phyloP scores from a whole-genome alignment of 53 echinoderm and acorn worm species.

The Astropecten irregularis region DNA sequence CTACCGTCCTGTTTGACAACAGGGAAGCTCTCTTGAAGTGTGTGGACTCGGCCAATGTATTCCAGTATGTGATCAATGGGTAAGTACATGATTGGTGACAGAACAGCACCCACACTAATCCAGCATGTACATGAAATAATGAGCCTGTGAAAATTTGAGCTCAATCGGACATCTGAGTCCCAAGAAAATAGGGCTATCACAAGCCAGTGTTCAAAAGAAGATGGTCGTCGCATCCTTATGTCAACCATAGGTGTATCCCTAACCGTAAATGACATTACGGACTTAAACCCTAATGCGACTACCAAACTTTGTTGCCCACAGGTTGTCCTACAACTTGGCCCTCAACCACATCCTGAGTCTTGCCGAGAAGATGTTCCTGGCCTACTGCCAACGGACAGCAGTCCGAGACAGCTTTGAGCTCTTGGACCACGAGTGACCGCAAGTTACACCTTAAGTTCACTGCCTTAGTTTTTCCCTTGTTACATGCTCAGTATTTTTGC shows the following conservation, averaged over 20 bases:
- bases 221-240: background rate
- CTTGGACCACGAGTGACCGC: constrained; percentile 53
- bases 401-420: constrained; percentile 78
- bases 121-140: too few species aligned
- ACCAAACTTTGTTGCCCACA: too few species aligned
- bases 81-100: too few species aligned
- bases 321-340: constrained; percentile 79
- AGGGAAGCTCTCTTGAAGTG: constrained; percentile 74
- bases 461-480: too few species aligned
- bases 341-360: constrained; percentile 72
- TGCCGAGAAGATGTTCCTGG: constrained; percentile 85
- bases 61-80: constrained; percentile 91
- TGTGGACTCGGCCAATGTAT: constrained; percentile 90
- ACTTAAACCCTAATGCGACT: too few species aligned
- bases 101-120: too few species aligned
- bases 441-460: too few species aligned
- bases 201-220: background rate
- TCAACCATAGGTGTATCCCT: too few species aligned
- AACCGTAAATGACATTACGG: too few species aligned
- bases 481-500: too few species aligned
- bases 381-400: constrained; percentile 86
- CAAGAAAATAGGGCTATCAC: background rate
- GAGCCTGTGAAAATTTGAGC: too few species aligned
- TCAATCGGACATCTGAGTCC: too few species aligned
- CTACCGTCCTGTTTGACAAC: constrained; percentile 83